Evolutionary conservation across 2,888 invertebrate genomes (phyloP).

Genomic region (Strigamia transsilvanica): DNA sequence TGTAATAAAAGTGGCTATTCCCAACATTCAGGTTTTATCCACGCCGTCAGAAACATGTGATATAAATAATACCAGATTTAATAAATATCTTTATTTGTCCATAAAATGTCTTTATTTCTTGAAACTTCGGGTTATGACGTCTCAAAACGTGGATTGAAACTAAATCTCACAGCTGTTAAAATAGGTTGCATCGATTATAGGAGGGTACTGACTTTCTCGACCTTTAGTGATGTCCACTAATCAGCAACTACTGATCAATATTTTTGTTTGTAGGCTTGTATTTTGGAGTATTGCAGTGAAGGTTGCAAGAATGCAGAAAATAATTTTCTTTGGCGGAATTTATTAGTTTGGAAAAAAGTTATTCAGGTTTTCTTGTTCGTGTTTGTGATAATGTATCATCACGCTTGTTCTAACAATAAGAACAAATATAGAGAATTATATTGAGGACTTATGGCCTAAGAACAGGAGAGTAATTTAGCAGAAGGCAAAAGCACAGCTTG

Average conservation of each 20-base stretch:
- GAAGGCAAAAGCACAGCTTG: conserved; percentile 3
- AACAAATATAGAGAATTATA: too few relatives aligned
- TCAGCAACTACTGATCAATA: conserved; percentile 41
- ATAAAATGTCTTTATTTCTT: neutral
- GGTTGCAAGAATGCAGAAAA: neutral
- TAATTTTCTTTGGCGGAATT: neutral
- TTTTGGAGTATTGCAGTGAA: neutral
- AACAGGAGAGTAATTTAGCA: conserved; percentile 33
- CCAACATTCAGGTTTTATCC: neutral
- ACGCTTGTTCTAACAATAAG: too few relatives aligned
- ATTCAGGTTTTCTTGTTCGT: too few relatives aligned
- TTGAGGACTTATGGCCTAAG: neutral
- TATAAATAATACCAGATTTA: too few relatives aligned
- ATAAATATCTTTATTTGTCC: too few relatives aligned
- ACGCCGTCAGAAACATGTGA: neutral
- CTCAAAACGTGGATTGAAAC: neutral
- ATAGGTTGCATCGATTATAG: neutral
- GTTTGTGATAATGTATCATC: too few relatives aligned
- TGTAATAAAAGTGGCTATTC: neutral
- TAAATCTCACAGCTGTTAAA: neutral
- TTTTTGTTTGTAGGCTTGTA: neutral
- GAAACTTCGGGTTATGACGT: neutral
- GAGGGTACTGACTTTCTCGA: neutral
- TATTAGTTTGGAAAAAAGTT: neutral
- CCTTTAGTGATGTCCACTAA: conserved; percentile 1